Percentiles rank a stretch among this genome's conserved stretches.
Evolutionary conservation across 35 echinoderm and acorn worm species (phyloP).

Genomic region (Holothuria glaberrima): DNA sequence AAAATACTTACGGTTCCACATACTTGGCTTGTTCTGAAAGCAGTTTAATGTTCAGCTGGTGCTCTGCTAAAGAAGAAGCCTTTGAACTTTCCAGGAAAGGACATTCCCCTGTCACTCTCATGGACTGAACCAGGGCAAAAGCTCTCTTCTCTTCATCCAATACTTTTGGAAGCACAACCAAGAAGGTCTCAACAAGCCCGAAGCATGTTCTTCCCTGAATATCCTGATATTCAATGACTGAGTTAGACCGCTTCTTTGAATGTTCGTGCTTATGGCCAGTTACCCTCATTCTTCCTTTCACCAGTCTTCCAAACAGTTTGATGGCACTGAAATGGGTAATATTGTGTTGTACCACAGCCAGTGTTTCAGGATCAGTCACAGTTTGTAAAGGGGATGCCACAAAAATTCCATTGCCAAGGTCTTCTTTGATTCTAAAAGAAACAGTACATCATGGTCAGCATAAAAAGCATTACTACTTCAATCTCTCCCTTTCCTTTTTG

Average conservation of each 20-base stretch:
- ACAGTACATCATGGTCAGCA: neutral
- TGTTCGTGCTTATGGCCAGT: neutral
- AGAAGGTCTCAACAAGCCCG: slow-evolving; percentile 26
- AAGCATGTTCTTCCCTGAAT: neutral
- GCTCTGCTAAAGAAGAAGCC: neutral
- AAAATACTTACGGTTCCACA: slow-evolving; percentile 1
- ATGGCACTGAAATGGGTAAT: neutral
- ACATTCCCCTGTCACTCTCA: neutral
- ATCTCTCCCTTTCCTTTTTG: neutral
- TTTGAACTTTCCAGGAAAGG: neutral
- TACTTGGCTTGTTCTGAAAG: slow-evolving; percentile 39
- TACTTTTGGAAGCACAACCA: neutral
- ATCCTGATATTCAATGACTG: slow-evolving; percentile 7
- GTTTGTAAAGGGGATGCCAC: neutral
- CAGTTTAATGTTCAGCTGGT: neutral
- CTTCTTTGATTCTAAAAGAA: slow-evolving; percentile 34
- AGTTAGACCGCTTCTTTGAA: slow-evolving; percentile 12
- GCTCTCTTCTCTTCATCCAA: neutral
- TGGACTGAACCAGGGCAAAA: neutral
- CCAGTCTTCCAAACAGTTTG: slow-evolving; percentile 12
- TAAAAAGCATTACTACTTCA: neutral
- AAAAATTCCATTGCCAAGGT: slow-evolving; percentile 17
- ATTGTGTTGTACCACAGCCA: neutral
- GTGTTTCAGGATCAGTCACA: neutral
- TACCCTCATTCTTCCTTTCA: neutral